A percentile compares a stretch with the other conserved stretches of the same genome.
These are phyloP conservation scores for Thaleichthys pacificus DNA, from an alignment of 2,797 vertebrate genomes.

Conservation along the genomic window DNA sequence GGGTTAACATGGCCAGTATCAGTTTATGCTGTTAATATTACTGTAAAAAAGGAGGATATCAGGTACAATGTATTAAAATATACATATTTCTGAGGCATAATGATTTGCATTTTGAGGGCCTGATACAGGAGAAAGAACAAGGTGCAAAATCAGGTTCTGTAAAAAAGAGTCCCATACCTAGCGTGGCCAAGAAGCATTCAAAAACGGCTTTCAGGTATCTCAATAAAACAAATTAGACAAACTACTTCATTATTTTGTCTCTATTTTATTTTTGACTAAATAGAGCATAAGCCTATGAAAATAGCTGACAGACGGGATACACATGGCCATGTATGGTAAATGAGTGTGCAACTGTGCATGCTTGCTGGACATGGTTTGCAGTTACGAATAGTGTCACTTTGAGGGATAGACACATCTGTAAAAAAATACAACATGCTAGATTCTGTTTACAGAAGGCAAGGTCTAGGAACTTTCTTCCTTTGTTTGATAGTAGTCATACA, in stretches of 20 bases:
- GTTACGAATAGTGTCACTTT: slow-evolving; percentile 42
- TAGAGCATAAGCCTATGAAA: slow-evolving; percentile 33
- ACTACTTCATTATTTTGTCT: slow-evolving; percentile 66
- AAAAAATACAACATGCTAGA: slow-evolving; percentile 2
- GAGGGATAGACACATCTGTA: slow-evolving; percentile 30
- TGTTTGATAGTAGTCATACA: slow-evolving; percentile 37
- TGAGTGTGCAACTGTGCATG: slow-evolving; percentile 42
- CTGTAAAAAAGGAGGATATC: background rate
- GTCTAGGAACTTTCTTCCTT: slow-evolving; percentile 7
- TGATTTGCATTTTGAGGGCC: background rate
- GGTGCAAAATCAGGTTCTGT: background rate
- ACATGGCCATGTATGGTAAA: slow-evolving; percentile 22
- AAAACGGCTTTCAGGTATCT: slow-evolving; percentile 42
- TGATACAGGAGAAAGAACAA: slow-evolving; percentile 4
- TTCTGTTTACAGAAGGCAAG: slow-evolving; percentile 37
- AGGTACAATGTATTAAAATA: too few relatives aligned
- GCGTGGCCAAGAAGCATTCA: slow-evolving; percentile 41
- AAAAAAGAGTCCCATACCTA: slow-evolving; percentile 35
- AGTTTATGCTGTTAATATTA: background rate
- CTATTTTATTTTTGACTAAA: slow-evolving; percentile 71
- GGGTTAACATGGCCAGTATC: background rate
- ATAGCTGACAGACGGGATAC: slow-evolving; percentile 43
- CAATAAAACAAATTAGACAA: slow-evolving; percentile 68
- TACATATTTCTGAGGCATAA: background rate
- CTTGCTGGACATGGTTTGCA: slow-evolving; percentile 28